Evolutionary conservation across 2,888 invertebrate genomes (phyloP), one percentile per base, ranked within the genome.

Genomic region (Eudasyphora cyanicolor): DNA sequence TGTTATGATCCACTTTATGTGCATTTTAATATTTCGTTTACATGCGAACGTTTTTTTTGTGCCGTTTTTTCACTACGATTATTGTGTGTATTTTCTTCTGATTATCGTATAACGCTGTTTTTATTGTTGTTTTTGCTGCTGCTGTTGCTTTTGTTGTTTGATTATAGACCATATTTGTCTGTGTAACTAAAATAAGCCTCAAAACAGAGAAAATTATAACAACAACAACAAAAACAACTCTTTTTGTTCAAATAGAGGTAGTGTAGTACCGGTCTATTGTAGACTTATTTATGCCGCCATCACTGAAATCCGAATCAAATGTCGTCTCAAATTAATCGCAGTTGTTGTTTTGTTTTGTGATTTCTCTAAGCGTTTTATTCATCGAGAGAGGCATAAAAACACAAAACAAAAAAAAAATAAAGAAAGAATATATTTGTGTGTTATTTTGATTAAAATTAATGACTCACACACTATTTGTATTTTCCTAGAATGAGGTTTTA

Each of bases 1-100:
- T 71, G 35, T 75, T 74, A 78, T 84, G 80, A 80, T 80, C 80
- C 75, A 84, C 80, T 77, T 80, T 79, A 75, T 82, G 79, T 83
- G 82, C 21, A 82, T 82, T 76, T 77, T 81, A 85, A 82, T 79
- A 77, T 69, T 82, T 80, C 62, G 21, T 70, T 79, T 78, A 64
- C 86, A 85, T 81, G 80, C 83, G 69, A 84, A 35, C 69, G 35
- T 71, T 64, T 73, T 60, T 62, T 77, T n/a, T n/a, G n/a, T 49
- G 29, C 14, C 71, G 32, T 35, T 45, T 42, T n/a, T 54, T 70
- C 51, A 21, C 62, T 80, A 75, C 6, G 24, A 6, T 42, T 42
- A 14, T 42, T 67, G 67, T n/a, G n/a, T n/a, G n/a, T 42, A 14
- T 42, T 62, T 62, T 35, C n/a, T n/a, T n/a, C 2, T 67, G 42